Evolutionary conservation across 2,113 vertebrate species (phyloP).

Genomic region (Aythya baeri): DNA sequence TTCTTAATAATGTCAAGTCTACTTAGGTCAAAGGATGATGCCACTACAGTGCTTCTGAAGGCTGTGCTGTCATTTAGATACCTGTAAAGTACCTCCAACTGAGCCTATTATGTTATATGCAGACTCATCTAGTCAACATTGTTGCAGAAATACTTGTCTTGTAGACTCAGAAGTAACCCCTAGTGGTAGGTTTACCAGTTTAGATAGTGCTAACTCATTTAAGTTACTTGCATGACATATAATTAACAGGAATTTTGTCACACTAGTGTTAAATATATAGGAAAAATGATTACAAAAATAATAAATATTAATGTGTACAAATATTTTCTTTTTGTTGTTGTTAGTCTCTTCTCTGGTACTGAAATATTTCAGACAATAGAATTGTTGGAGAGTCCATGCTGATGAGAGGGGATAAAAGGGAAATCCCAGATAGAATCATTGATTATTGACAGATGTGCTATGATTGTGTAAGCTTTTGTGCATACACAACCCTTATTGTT

Average conservation of each 20-base stretch:
- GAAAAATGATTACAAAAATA: background rate
- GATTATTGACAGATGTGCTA: background rate
- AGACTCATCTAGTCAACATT: background rate
- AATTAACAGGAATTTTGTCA: constrained; percentile 19
- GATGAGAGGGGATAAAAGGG: background rate
- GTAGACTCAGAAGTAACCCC: background rate
- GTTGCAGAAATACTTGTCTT: constrained; percentile 30
- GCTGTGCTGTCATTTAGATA: background rate
- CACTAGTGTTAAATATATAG: constrained; percentile 34
- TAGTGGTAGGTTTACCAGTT: constrained; percentile 5
- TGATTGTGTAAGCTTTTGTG: background rate
- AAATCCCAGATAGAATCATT: background rate
- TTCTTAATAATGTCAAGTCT: background rate
- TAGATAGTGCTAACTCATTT: constrained; percentile 38
- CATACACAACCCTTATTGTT: background rate
- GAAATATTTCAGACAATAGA: background rate
- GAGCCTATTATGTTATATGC: background rate
- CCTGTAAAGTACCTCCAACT: background rate
- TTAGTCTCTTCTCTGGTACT: constrained; percentile 25
- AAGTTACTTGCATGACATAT: constrained; percentile 44
- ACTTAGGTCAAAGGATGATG: background rate
- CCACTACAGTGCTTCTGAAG: background rate
- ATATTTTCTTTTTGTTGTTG: background rate
- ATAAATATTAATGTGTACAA: constrained; percentile 3
- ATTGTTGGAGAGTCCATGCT: background rate